phyloP scores from a whole-genome alignment of 2,888 invertebrate genomes.

The Rosalia funebris region DNA sequence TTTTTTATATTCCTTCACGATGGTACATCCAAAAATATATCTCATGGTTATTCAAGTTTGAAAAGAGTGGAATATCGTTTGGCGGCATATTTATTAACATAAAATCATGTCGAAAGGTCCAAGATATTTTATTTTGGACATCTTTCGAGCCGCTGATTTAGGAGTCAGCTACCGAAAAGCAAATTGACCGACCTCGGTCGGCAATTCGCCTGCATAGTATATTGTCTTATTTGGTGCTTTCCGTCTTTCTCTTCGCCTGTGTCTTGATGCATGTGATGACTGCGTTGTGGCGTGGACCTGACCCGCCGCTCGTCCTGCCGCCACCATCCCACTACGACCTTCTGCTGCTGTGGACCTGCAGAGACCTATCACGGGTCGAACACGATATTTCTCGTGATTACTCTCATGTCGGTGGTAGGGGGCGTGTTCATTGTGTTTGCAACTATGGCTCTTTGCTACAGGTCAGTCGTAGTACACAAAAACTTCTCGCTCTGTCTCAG shows the following conservation, averaged over 20 bases:
- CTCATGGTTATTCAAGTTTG: too few species aligned
- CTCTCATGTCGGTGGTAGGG: slow-evolving; percentile 98
- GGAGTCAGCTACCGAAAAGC: slow-evolving; percentile 19
- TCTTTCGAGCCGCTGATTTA: background rate
- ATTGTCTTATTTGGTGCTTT: slow-evolving; percentile 67
- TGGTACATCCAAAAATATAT: too few species aligned
- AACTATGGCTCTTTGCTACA: slow-evolving; percentile 99
- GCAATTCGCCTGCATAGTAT: slow-evolving; percentile 27
- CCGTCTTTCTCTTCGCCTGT: slow-evolving; percentile 68
- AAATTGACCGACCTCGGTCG: slow-evolving; percentile 1
- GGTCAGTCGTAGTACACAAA: slow-evolving; percentile 99
- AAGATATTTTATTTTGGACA: too few species aligned
- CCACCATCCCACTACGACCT: slow-evolving; percentile 60
- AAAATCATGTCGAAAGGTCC: too few species aligned
- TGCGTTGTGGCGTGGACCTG: slow-evolving; percentile 52
- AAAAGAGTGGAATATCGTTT: too few species aligned
- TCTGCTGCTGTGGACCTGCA: slow-evolving; percentile 66
- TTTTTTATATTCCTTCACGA: too few species aligned
- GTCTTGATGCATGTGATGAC: slow-evolving; percentile 65
- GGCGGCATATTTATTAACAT: too few species aligned
- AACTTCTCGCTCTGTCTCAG: slow-evolving; percentile 98
- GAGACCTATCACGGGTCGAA: slow-evolving; percentile 97
- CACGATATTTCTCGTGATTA: slow-evolving; percentile 97
- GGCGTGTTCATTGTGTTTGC: slow-evolving; percentile 99
- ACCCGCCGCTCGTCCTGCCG: slow-evolving; percentile 60